Conservation (phyloP, 2,888 invertebrate genomes). For the Syritta pipiens region DNA sequence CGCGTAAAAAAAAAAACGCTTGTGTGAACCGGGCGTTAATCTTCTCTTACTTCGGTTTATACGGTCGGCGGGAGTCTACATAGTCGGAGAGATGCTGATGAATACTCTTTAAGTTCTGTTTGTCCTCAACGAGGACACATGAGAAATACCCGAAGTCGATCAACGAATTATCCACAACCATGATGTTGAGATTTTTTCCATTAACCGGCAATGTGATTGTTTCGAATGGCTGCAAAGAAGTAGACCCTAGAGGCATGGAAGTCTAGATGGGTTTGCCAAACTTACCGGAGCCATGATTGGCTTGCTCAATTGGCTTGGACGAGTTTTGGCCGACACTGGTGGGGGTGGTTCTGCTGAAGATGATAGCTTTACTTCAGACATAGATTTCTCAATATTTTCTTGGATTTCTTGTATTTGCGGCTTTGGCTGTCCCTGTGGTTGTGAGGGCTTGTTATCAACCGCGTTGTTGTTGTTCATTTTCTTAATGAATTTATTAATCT, state of each 20-base stretch:
- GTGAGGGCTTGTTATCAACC: neutral
- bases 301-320: slow-evolving; percentile 34
- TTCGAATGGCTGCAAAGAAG: slow-evolving; percentile 52
- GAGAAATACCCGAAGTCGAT: slow-evolving; percentile 68
- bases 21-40: slow-evolving; percentile 6
- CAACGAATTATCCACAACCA: slow-evolving; percentile 70
- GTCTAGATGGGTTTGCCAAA: neutral
- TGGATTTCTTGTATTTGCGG: neutral
- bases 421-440: neutral
- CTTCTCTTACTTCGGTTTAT: slow-evolving; percentile 70
- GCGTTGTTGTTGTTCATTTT: neutral
- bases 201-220: slow-evolving; percentile 22
- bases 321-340: slow-evolving; percentile 12
- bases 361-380: neutral
- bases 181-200: slow-evolving; percentile 51
- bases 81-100: slow-evolving; percentile 63
- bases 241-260: neutral
- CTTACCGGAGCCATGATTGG: slow-evolving; percentile 52
- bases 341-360: neutral
- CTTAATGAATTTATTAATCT: slow-evolving; percentile 43
- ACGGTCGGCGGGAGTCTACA: slow-evolving; percentile 51
- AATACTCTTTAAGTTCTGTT: slow-evolving; percentile 56
- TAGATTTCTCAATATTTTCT: neutral
- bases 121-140: slow-evolving; percentile 66
- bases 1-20: slow-evolving; percentile 33